Base-by-base conservation (phyloP, 2,113 vertebrate species). In the Marmota flaviventris region DNA sequence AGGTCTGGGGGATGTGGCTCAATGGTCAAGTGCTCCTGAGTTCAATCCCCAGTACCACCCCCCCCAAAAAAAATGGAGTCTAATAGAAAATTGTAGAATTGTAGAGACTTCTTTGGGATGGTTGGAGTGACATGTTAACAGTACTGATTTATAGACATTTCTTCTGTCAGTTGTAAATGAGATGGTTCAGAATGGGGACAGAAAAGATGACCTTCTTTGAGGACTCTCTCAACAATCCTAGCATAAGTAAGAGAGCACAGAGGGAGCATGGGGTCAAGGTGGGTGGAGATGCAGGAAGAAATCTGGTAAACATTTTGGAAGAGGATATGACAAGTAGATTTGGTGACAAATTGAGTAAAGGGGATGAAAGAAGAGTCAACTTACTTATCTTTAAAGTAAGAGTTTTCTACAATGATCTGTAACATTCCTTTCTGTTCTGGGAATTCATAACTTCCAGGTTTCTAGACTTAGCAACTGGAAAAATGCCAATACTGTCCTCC, bases 401-500 rank as follows among this genome's bases (percentile, higher is more conserved):
- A 70, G 6, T 84, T 93, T 98, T 97, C 53, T 37, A 70, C 6
- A 1, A 79, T 79, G 69, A 76, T 86, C 84, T 86, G 53, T 92
- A 67, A 91, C 91, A 97, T 98, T 97, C 95, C 94, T 97, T 96
- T 97, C 78, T 95, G 32, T 82, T 91, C 96, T 97, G 96, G 86
- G 56, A 96, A 97, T 97, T 96, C 94, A 96, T 94, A 45, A 95
- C 94, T 97, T 98, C 89, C 97, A 97, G 95, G 91, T 95, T 96
- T 93, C 89, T 94, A 75, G 95, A 93, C 89, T 97, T 86, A 96
- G 91, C 67, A 53, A 69, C 56, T 93, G 91, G 94, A 96, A 89
- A 81, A 91, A 61, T 84, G 94, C 95, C 96, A 93, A 58, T 22
- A 75, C n/a, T 13, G 92, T 81, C 37, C 39, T 88, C 39, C 67